Percentiles rank a stretch among this genome's conserved stretches.
Evolutionary conservation across 2,797 vertebrate species (phyloP).

Genomic region (Sebastes aleutianus): DNA sequence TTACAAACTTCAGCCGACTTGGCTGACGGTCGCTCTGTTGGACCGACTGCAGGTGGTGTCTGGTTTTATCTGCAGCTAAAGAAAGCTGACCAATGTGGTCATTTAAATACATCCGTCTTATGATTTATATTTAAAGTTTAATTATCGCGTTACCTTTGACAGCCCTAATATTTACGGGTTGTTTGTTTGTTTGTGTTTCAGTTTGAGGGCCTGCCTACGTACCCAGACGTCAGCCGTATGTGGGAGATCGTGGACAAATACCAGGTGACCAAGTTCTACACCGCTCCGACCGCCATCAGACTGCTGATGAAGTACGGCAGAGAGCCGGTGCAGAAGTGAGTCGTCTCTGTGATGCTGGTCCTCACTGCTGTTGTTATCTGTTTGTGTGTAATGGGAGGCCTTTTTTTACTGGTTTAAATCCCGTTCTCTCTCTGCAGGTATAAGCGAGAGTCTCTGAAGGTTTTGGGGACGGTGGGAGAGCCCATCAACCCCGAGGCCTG

Average conservation of each 20-base stretch:
- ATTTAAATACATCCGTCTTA: background rate
- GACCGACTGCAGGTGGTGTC: background rate
- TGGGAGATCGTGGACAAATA: slow-evolving; percentile 96
- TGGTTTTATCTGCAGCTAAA: background rate
- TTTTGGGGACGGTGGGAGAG: slow-evolving; percentile 94
- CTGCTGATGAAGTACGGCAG: slow-evolving; percentile 95
- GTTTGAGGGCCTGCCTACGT: slow-evolving; percentile 97
- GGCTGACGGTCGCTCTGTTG: background rate
- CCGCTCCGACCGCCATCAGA: slow-evolving; percentile 95
- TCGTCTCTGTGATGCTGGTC: background rate
- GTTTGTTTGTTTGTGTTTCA: slow-evolving; percentile 56
- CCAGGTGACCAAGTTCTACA: slow-evolving; percentile 96
- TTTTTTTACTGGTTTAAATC: background rate
- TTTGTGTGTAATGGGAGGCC: background rate
- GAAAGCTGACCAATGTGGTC: background rate
- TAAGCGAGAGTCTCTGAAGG: slow-evolving; percentile 90
- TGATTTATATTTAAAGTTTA: background rate
- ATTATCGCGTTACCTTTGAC: background rate
- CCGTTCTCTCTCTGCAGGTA: slow-evolving; percentile 73
- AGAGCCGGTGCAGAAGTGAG: slow-evolving; percentile 93
- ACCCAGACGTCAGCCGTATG: slow-evolving; percentile 90
- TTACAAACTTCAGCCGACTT: background rate
- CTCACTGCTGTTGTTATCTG: background rate
- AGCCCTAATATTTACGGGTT: background rate
- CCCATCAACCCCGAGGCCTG: slow-evolving; percentile 98